Conservation (phyloP, 2,888 invertebrate genomes). For the Conus canariensis region DNA sequence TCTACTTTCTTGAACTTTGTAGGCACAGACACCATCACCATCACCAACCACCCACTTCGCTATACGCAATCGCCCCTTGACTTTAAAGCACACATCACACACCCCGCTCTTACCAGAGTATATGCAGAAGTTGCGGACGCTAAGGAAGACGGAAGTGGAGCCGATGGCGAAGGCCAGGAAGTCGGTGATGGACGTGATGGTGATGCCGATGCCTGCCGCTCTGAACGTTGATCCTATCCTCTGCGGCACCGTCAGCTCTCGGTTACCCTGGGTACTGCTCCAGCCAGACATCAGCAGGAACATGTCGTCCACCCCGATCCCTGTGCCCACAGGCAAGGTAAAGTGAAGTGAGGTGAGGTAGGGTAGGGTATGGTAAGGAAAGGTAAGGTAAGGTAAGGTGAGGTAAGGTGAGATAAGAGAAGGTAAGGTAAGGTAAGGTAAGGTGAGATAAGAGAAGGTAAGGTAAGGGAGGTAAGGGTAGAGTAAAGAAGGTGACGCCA, state of each 20-base stretch:
- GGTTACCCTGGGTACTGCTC: conserved; percentile 38
- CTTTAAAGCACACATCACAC: no score
- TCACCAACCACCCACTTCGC: no score
- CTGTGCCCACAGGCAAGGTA: conserved; percentile 39
- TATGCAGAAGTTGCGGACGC: conserved; percentile 65
- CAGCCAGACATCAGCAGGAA: conserved; percentile 60
- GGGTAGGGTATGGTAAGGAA: no score
- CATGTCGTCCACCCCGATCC: conserved; percentile 63
- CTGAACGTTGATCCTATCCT: conserved; percentile 60
- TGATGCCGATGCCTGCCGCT: conserved; percentile 64
- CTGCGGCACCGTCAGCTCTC: conserved; percentile 47
- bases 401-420: no score
- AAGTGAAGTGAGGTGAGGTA: not conserved
- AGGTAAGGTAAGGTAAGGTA: no score
- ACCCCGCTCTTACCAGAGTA: conserved; percentile 57
- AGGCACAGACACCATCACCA: no score
- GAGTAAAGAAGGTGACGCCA: no score
- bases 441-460: no score
- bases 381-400: no score
- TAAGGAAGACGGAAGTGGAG: conserved; percentile 54
- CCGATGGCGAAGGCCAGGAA: conserved; percentile 62
- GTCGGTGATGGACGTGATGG: conserved; percentile 67
- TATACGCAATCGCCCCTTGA: no score
- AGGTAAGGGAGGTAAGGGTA: no score
- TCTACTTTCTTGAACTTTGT: no score